Base-by-base conservation (phyloP, 2,888 invertebrate species). In the Caenorhabditis imperialis region DNA sequence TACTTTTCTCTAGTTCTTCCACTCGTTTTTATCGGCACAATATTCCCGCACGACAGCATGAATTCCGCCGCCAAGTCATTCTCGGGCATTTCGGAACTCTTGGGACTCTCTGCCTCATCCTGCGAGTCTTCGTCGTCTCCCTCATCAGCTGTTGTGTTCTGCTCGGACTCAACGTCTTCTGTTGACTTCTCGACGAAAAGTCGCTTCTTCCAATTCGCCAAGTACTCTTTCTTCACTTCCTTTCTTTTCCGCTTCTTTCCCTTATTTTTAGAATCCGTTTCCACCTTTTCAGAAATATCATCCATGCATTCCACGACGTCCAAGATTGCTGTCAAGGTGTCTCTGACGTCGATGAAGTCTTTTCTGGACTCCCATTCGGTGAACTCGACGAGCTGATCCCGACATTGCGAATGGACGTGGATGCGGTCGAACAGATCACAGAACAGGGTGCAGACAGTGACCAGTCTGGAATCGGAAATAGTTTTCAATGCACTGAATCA, bases 401-500 rank as follows among this genome's bases (percentile, higher is more conserved):
- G 48, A 6, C 61, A 12, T 44, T 73, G 58, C 5, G 80, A 79
- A 35, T 73, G 75, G 3, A 58, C 42, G n/a, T 77, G 69, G 22
- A 82, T 80, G 20, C 82, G 44, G 44, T 82, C 82, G 58, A 74
- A 80, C 0, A 82, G 44, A 48, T 82, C 82, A 27, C 82, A 82
- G 58, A 82, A 82, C 2, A 79, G 33, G 0, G 73, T 80, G 20
- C 38, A 60, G 20, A 80, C 67, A 22, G 58, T 51, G 23, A 12
- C 10, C 1, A 74, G 61, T 33, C 76, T 70, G 57, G 38, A 77
- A 50, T 30, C 16, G 8, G n/a, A 38, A 12, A 45, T 10, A 27
- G 7, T 37, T 30, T 40, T 14, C 40, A 18, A 16, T 8, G 6
- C n/a, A 8, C 14, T 40, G 4, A 18, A 40, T 40, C 18, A n/a